Conservation (phyloP, 2,888 invertebrate species). For the Aphidoletes aphidimyza region DNA sequence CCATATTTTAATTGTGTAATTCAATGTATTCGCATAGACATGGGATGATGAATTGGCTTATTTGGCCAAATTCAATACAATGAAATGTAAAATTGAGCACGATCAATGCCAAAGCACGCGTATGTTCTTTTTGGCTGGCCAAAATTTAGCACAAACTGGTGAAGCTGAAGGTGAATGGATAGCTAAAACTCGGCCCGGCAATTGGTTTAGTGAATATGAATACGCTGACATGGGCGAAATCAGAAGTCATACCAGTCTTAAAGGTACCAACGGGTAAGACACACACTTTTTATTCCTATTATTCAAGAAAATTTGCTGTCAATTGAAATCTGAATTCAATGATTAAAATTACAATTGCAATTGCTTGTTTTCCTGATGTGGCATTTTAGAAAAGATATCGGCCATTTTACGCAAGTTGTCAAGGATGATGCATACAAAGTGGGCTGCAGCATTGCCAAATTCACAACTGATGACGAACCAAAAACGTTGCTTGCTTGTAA, state of each 20-base stretch:
- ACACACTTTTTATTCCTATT: neutral
- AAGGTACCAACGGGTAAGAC: neutral
- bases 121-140: slow-evolving; percentile 54
- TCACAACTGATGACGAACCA: neutral
- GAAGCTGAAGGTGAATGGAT: slow-evolving; percentile 18
- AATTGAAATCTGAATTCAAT: neutral
- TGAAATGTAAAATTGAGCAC: slow-evolving; percentile 55
- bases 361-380: neutral
- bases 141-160: slow-evolving; percentile 55
- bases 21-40: slow-evolving; percentile 27
- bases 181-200: slow-evolving; percentile 37
- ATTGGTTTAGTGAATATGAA: slow-evolving; percentile 56
- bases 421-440: slow-evolving; percentile 54
- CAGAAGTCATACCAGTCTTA: neutral
- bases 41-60: slow-evolving; percentile 56
- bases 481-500: slow-evolving; percentile 30
- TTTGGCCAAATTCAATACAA: slow-evolving; percentile 55
- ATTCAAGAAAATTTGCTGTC: neutral
- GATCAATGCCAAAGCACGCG: slow-evolving; percentile 56
- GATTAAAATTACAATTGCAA: neutral
- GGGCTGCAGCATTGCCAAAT: slow-evolving; percentile 55
- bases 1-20: neutral
- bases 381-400: slow-evolving; percentile 45
- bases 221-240: slow-evolving; percentile 45
- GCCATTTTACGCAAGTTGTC: slow-evolving; percentile 56